Conservation (phyloP, 2,888 invertebrate genomes). For the Campaea margaritaria region DNA sequence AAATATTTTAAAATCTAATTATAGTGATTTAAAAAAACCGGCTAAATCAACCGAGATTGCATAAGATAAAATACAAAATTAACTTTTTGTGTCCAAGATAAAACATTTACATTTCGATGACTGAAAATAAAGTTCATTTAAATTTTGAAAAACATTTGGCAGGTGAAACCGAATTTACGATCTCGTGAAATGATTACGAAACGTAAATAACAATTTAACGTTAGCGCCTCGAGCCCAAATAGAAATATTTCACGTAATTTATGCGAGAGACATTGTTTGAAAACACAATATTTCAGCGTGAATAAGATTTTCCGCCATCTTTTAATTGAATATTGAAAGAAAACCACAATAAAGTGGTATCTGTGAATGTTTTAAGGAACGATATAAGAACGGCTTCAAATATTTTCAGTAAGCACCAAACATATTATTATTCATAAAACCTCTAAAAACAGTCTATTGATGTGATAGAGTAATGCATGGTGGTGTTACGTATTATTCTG, state of each 20-base stretch:
- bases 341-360: constrained; percentile 40
- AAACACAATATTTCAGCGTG: constrained; percentile 28
- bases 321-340: constrained; percentile 50
- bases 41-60: constrained; percentile 3
- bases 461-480: too few species aligned
- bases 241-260: constrained; percentile 34
- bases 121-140: constrained; percentile 22
- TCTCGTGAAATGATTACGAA: constrained; percentile 16
- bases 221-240: constrained; percentile 31
- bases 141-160: constrained; percentile 24
- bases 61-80: constrained; percentile 5
- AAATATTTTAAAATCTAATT: too few species aligned
- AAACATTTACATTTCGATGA: constrained; percentile 9
- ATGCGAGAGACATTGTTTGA: constrained; percentile 33
- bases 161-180: constrained; percentile 29
- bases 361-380: constrained; percentile 20
- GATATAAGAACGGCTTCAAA: constrained; percentile 12
- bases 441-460: too few species aligned
- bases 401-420: too few species aligned
- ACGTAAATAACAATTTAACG: constrained; percentile 26
- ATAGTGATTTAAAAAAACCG: too few species aligned
- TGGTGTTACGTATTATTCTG: too few species aligned
- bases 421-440: not conserved
- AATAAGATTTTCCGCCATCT: constrained; percentile 26
- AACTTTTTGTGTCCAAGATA: not conserved